These are phyloP conservation scores for Lasioglossum morio DNA, from an alignment of 2,888 invertebrate genomes.

Conservation along the genomic window DNA sequence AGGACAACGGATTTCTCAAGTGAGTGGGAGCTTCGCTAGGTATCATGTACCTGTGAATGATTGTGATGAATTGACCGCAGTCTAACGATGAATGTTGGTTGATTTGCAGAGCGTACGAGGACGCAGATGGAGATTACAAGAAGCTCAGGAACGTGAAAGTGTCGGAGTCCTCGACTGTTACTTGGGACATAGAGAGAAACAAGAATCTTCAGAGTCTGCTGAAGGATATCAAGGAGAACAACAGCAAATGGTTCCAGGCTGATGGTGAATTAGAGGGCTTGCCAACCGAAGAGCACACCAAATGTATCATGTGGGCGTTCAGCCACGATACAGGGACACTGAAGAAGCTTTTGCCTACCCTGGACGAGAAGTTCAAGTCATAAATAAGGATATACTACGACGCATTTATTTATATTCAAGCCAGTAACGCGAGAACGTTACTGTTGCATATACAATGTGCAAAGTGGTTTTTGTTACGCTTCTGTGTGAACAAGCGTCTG, in stretches of 20 bases:
- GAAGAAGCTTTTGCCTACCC: constrained; percentile 86
- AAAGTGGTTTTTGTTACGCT: constrained; percentile 1
- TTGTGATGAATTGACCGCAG: neutral
- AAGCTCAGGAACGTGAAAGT: constrained; percentile 88
- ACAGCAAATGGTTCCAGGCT: constrained; percentile 85
- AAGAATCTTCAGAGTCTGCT: constrained; percentile 84
- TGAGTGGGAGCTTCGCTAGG: constrained; percentile 48
- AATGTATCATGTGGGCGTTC: constrained; percentile 91
- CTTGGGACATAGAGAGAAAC: constrained; percentile 92
- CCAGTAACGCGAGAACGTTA: neutral
- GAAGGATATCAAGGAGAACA: constrained; percentile 86
- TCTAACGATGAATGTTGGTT: neutral
- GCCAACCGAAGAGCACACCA: constrained; percentile 89
- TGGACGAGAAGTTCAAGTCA: constrained; percentile 84
- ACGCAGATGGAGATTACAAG: constrained; percentile 90
- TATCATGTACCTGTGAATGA: neutral
- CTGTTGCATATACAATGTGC: neutral
- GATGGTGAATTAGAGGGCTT: constrained; percentile 89
- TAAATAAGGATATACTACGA: constrained; percentile 2
- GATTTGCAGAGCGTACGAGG: constrained; percentile 86
- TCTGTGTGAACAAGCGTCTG: neutral
- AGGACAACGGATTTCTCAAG: constrained; percentile 82
- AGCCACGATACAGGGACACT: constrained; percentile 90
- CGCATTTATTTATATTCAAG: neutral
- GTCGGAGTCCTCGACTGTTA: constrained; percentile 85